Evolutionary conservation across 2,888 invertebrate genomes (phyloP), one percentile per base, ranked within the genome.

Genomic region (Invenusta paracnida): DNA sequence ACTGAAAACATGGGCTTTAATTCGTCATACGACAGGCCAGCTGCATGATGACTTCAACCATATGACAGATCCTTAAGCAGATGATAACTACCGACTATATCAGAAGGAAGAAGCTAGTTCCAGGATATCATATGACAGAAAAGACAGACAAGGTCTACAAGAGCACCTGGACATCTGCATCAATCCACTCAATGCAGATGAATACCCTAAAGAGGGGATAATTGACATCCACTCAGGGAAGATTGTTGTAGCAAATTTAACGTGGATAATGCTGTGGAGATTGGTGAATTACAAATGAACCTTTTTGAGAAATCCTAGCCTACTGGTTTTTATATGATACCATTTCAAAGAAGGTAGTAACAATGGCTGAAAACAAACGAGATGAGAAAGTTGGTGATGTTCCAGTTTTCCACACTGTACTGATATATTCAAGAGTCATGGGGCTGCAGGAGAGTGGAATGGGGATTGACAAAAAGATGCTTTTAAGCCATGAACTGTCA

Each of bases 401-500:
- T 25, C 23, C 23, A 79, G 27, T 79, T 27, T 79, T 79, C 27
- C 5, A 79, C 27, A 79, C 79, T 79, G 23, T 27, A n/a, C 79
- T 79, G 13, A 79, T 79, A n/a, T 79, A 79, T 27, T 79, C 79
- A 25, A 81, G 86, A 29, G 87, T 81, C 13, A 85, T 87, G 73
- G 86, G 85, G 29, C 29, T 87, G 23, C 67, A 85, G 27, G 0
- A 28, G 23, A 31, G 67, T 31, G 23, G 23, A 25, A 31, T 85
- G 27, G 17, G 25, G 5, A 84, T 87, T 48, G 79, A 83, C 73
- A 73, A 85, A 1, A 67, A 83, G 30, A 81, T 82, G 81, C 30
- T 87, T 23, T 30, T 87, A 25, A 67, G 27, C 17, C 82, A 87
- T 87, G 87, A 87, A 83, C 86, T 87, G n/a, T 73, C 25, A n/a